phyloP scores from a whole-genome alignment of 2,113 vertebrate species.

The Lepus americanus region DNA sequence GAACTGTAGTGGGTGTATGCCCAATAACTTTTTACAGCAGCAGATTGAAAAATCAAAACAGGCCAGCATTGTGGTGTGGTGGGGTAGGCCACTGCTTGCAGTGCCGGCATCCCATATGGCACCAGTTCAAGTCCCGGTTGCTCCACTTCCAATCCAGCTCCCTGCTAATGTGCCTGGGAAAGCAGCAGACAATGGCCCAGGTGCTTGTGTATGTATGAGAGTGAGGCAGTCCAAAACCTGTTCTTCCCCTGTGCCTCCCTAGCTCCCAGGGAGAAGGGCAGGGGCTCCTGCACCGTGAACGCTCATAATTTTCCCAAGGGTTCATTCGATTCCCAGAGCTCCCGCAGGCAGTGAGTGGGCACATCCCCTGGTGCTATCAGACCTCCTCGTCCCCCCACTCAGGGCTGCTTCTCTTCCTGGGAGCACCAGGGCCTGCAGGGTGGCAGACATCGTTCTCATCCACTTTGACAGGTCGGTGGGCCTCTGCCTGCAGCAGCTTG shows the following conservation, averaged over 20 bases:
- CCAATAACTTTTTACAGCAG: not conserved
- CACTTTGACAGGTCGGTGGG: slow-evolving; percentile 97
- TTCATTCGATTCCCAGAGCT: slow-evolving; percentile 46
- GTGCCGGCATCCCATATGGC: no score
- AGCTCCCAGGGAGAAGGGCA: not conserved
- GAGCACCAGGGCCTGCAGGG: slow-evolving; percentile 96
- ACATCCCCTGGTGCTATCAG: not conserved
- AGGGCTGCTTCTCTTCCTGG: slow-evolving; percentile 86
- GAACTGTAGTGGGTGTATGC: not conserved
- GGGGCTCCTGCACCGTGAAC: slow-evolving; percentile 21
- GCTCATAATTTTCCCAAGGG: slow-evolving; percentile 45
- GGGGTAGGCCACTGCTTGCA: no score
- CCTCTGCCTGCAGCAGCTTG: slow-evolving; percentile 97
- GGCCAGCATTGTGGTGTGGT: no score
- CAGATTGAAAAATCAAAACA: not conserved
- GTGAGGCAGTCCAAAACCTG: slow-evolving; percentile 24
- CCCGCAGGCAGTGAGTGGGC: not conserved
- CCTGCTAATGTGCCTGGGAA: no score
- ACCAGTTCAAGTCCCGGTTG: no score
- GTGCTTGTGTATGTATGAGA: not conserved
- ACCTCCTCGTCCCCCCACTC: slow-evolving; percentile 65
- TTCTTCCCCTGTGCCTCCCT: slow-evolving; percentile 15
- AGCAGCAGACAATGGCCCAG: no score
- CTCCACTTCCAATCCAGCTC: no score
- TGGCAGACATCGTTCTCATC: slow-evolving; percentile 95